phyloP scores from a whole-genome alignment of 1,140 invertebrate genomes.

The Colletes latitarsis region DNA sequence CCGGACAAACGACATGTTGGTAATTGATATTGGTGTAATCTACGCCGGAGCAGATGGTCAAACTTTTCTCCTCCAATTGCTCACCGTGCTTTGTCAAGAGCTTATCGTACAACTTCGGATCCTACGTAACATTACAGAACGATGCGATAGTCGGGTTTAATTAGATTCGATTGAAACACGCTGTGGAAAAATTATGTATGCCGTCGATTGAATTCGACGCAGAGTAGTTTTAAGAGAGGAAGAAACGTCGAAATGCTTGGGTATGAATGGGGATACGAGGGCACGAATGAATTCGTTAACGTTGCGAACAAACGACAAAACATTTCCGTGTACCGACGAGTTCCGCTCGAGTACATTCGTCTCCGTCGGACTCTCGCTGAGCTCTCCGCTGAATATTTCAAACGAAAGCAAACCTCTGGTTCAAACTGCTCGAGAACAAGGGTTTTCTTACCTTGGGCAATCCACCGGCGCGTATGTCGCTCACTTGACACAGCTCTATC shows the following conservation, averaged over 20 bases:
- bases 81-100: conserved; percentile 89
- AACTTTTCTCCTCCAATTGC: conserved; percentile 94
- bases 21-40: conserved; percentile 99
- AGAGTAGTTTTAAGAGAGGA: not conserved
- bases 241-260: not conserved
- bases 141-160: not conserved
- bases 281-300: not conserved
- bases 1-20: conserved; percentile 97
- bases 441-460: conserved; percentile 88
- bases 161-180: not conserved
- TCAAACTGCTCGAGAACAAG: not conserved
- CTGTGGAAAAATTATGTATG: not conserved
- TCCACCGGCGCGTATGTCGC: conserved; percentile 95
- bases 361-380: not conserved
- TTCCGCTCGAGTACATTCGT: not conserved
- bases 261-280: not conserved
- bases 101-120: conserved; percentile 91
- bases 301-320: not conserved
- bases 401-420: not conserved
- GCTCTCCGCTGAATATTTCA: conserved; percentile 1
- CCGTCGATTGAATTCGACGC: not conserved
- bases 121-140: conserved; percentile 82
- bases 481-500: conserved; percentile 98
- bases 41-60: conserved; percentile 99
- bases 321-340: not conserved